Percentiles rank a stretch among this genome's conserved stretches.
These are phyloP conservation scores for Netelia melanura DNA, from an alignment of 2,888 invertebrate species.

Conservation along the genomic window DNA sequence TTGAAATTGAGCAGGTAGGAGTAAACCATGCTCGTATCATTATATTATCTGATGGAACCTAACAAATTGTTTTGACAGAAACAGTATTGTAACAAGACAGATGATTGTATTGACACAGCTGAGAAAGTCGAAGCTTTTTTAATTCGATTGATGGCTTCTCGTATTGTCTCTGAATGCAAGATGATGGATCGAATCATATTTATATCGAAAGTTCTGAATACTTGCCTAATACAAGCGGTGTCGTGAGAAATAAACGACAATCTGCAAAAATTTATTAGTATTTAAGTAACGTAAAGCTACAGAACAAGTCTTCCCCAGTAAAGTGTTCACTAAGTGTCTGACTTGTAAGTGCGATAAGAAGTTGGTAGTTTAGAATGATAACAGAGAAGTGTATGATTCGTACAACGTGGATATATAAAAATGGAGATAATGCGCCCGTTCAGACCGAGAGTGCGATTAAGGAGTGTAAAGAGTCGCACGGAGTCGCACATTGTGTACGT, in stretches of 20 bases:
- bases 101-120: background rate
- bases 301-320: background rate
- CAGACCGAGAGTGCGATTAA: too few species aligned
- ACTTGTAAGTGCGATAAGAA: background rate
- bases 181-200: background rate
- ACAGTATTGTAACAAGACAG: background rate
- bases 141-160: background rate
- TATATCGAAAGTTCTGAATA: background rate
- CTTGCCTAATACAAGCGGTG: background rate
- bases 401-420: background rate
- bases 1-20: slow-evolving; percentile 37
- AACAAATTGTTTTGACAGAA: background rate
- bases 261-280: background rate
- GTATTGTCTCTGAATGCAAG: background rate
- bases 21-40: slow-evolving; percentile 54
- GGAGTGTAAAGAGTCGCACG: too few species aligned
- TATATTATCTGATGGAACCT: slow-evolving; percentile 16
- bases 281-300: background rate
- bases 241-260: background rate
- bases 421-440: too few species aligned
- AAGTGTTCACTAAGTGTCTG: background rate
- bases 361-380: background rate
- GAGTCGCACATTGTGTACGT: too few species aligned
- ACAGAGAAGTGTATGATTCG: background rate
- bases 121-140: background rate